Evolutionary conservation across 2,113 vertebrate genomes (phyloP).

Genomic region (Hippocampus guttulatus): DNA sequence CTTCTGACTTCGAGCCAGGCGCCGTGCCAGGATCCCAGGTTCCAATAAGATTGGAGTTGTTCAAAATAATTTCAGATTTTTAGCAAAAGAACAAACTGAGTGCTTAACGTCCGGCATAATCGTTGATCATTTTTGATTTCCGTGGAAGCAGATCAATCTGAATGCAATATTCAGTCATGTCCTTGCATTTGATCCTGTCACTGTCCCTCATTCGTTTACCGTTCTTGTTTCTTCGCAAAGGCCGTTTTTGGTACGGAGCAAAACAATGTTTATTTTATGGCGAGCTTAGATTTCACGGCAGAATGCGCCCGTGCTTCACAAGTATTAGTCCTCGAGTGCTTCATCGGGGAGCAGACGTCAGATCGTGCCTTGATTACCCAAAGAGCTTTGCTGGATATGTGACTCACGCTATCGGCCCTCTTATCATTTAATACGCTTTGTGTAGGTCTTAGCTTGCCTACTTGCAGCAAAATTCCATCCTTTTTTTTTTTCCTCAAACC

Average conservation of each 20-base stretch:
- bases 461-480: conserved; percentile 43
- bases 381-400: conserved; percentile 31
- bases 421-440: conserved; percentile 56
- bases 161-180: not conserved
- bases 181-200: not conserved
- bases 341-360: conserved; percentile 33
- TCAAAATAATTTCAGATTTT: too few species aligned
- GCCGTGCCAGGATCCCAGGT: not conserved
- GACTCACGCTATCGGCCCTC: conserved; percentile 27
- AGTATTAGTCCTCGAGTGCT: conserved; percentile 34
- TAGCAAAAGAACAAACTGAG: too few species aligned
- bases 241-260: not conserved
- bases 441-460: conserved; percentile 26
- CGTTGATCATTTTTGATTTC: too few species aligned
- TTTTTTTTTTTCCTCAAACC: conserved; percentile 32
- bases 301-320: conserved; percentile 35
- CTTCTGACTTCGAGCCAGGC: conserved; percentile 1
- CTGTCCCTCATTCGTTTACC: not conserved
- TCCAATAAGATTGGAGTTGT: not conserved
- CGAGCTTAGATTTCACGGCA: conserved; percentile 8
- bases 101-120: too few species aligned
- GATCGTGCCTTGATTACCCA: conserved; percentile 29
- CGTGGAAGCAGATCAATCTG: too few species aligned
- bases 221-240: not conserved
- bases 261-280: conserved; percentile 2